A percentile compares a stretch with the other conserved stretches of the same genome.
These are phyloP conservation scores for Manduca sexta DNA, from an alignment of 1,140 invertebrate species.

Conservation along the genomic window DNA sequence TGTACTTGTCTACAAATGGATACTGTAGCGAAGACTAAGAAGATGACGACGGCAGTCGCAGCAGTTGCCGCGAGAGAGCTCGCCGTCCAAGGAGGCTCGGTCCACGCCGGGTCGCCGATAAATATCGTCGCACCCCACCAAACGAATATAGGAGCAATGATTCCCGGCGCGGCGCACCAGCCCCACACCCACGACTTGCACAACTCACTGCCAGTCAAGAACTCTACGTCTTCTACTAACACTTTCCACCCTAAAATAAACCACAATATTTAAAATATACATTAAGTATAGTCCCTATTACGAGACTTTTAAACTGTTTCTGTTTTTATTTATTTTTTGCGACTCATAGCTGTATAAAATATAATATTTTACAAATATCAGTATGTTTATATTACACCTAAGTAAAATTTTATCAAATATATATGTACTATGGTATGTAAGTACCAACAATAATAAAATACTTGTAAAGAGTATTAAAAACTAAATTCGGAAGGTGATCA, in stretches of 20 bases:
- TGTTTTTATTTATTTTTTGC: too few relatives aligned
- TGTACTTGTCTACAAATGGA: conserved; percentile 47
- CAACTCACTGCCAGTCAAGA: conserved; percentile 33
- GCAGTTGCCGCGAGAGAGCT: conserved; percentile 15
- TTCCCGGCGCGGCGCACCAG: conserved; percentile 30
- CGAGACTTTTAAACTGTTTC: too few relatives aligned
- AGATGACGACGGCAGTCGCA: conserved; percentile 11
- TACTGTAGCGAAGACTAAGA: conserved; percentile 27
- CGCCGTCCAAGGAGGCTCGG: conserved; percentile 26
- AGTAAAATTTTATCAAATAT: too few relatives aligned
- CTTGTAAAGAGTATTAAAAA: too few relatives aligned
- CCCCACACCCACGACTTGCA: conserved; percentile 36
- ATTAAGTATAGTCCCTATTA: background rate
- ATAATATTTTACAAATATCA: too few relatives aligned
- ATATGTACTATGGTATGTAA: too few relatives aligned
- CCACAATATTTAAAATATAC: background rate
- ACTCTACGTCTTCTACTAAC: conserved; percentile 50
- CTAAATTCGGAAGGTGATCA: too few relatives aligned
- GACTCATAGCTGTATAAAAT: too few relatives aligned
- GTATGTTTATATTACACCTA: too few relatives aligned
- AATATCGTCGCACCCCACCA: conserved; percentile 37
- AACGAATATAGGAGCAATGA: conserved; percentile 21
- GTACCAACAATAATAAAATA: too few relatives aligned
- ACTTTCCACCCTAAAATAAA: conserved; percentile 41
- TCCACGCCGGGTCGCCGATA: conserved; percentile 17